Base-by-base conservation (phyloP, 2,888 invertebrate species). In the Drosophila rubida region DNA sequence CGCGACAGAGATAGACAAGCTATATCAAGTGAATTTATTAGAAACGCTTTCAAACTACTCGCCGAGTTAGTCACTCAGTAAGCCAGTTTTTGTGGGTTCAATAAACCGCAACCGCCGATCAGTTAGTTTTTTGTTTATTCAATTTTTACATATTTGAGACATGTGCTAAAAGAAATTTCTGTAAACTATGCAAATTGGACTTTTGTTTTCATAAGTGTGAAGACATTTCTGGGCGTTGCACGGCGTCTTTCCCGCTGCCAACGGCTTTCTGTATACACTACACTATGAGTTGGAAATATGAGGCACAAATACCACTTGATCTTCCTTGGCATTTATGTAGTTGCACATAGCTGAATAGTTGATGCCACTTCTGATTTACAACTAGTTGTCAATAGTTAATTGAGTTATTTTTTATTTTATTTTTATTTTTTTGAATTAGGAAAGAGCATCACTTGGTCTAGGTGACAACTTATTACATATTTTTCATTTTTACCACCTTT, bases 21-120 rank as follows among this genome's bases (percentile, higher is more conserved):
- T 27, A 44, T 30, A 27, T 30, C 59, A 60, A 32, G 50, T 55
- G 55, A 8, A 14, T 35, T 50, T 62, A 7, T 5, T 35, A 57
- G 37, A 41, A 32, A 32, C 42, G 48, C 69, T 82, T 79, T 72
- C 60, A 59, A 49, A 11, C 30, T 2, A 37, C 35, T 37, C 14
- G 2, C 79, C 57, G 22, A 78, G 51, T 46, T 65, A 46, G 53
- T 70, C 54, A 65, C 63, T 59, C 14, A 7, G 35, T 85, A 50
- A 22, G 41, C 25, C 53, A 53, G 53, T 50, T 50, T 41, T 41
- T 30, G 11, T 32, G 53, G 41, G 81, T 81, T 81, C 84, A 81
- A 78, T 66, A 80, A 82, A 87, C 81, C 50, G 48, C 8, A 41
- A 16, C 81, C 50, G 48, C 8, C 35, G 16, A 30, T 55, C 11